Base-by-base conservation (phyloP, 2,113 vertebrate species). In the Campylorhamphus procurvoides region DNA sequence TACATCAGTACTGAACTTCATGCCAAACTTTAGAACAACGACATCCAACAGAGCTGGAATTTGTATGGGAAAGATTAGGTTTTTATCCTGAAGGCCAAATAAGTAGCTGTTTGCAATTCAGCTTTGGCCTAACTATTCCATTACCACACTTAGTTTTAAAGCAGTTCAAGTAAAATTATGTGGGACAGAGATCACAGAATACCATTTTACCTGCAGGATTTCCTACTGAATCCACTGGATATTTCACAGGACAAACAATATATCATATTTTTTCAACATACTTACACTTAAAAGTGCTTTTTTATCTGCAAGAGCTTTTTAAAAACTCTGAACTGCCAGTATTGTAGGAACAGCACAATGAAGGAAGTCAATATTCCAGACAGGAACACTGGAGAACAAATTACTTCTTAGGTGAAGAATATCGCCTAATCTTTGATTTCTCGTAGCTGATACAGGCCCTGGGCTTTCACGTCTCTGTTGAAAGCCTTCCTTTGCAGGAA, bases 11-110 rank as follows among this genome's bases (percentile, higher is more conserved):
- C 53, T 84, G 73, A 81, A 66, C 68, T 86, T 84, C 53, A 76
- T 68, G 92, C 92, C 88, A 94, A 92, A 87, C 60, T 75, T 86
- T 3, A 60, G 59, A 91, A 93, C 68, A 74, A 67, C 17, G 3
- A 94, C 52, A 93, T 93, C 93, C 94, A 96, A 28, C 90, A 92
- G 94, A 90, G 94, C 33, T 87, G 85, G 85, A 95, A 90, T 87
- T 55, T 72, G 52, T 68, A 91, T 75, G 84, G 60, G 83, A 94
- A 92, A 94, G 75, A 88, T 33, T 47, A 63, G 33, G 22, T 50
- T 96, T 95, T 82, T 47, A 68, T 90, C 80, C 69, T 64, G 76
- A 90, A 97, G 94, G 93, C 88, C 93, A 96, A 95, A 96, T 59
- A 96, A 97, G 96, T 58, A 95, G 87, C 92, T 81, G 49, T 80